Base-by-base conservation (phyloP, 2,888 invertebrate genomes). In the Caenorhabditis sp. region DNA sequence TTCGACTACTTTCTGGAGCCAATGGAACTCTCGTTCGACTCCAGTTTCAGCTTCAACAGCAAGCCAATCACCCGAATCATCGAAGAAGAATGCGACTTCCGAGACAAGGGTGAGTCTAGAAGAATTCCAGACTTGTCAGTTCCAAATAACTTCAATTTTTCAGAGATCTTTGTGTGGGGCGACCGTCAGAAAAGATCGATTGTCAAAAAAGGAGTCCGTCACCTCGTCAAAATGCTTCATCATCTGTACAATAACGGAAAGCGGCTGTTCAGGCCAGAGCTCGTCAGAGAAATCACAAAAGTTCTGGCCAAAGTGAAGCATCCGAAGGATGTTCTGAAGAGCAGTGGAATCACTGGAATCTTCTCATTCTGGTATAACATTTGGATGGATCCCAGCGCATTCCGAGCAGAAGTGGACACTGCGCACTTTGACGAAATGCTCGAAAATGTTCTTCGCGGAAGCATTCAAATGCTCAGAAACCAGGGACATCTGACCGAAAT, bases 371-470 rank as follows among this genome's bases (percentile, higher is more conserved):
- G 48, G 13, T 22, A 52, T 22, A 17, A 24, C 43, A n/a, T 68
- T 11, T 68, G 68, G 68, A 48, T 39, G 2, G 48, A 68, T 48
- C n/a, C 50, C 35, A 26, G 35, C 1, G 9, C 26, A 15, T 9
- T 63, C 5, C 30, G 45, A 15, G n/a, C 8, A 9, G 68, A 68
- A n/a, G 39, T 11, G 5, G 59, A 59, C 5, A 43, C 58, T 20
- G 58, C 15, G 1, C 15, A 52, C 32, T 26, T 68, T 0, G 59
- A 59, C 13, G 43, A n/a, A 6, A 32, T 68, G 24, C 43, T 68
- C 15, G 68, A 68, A 17, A 50, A 68, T 7, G 59, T 59, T n/a
- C 13, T 68, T 13, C 41, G 68, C n/a, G 50, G 32, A 9, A 68
- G 58, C 24, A 20, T 68, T 17, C 68, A 68, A 17, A 9, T 68